Conservation (phyloP, 2,888 invertebrate species). For the Xanthorhoe spadicearia region DNA sequence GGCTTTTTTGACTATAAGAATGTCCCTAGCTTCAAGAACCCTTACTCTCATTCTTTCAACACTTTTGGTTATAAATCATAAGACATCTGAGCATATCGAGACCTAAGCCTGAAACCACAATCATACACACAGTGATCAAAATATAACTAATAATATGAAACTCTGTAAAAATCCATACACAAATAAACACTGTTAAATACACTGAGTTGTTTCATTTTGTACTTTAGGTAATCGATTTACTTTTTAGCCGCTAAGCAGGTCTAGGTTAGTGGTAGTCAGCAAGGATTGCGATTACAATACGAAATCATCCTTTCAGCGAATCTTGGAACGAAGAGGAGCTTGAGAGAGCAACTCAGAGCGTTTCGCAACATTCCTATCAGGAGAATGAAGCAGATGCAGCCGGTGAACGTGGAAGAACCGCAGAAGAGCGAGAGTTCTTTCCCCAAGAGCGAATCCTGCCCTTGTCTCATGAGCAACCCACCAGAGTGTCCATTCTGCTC, state of each 20-base stretch:
- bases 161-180: conserved; percentile 35
- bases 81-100: conserved; percentile 22
- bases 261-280: conserved; percentile 28
- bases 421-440: conserved; percentile 31
- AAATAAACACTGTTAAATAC: conserved; percentile 47
- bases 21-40: conserved; percentile 51
- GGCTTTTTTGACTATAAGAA: conserved; percentile 49
- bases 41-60: conserved; percentile 45
- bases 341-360: conserved; percentile 51
- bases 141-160: conserved; percentile 15
- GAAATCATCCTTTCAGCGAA: conserved; percentile 71
- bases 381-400: conserved; percentile 44
- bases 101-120: conserved; percentile 15
- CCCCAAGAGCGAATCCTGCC: conserved; percentile 56
- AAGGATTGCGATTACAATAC: conserved; percentile 57
- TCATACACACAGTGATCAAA: conserved; percentile 7
- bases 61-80: conserved; percentile 42
- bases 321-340: conserved; percentile 54
- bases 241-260: conserved; percentile 13
- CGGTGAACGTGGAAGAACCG: conserved; percentile 31
- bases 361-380: conserved; percentile 46
- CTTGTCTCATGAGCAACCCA: conserved; percentile 41
- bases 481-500: conserved; percentile 17
- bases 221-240: not conserved
- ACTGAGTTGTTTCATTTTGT: conserved; percentile 47